A percentile compares a stretch with the other conserved stretches of the same genome.
Conservation (phyloP, 1,140 invertebrate genomes). For the Trichonephila inaurata region DNA sequence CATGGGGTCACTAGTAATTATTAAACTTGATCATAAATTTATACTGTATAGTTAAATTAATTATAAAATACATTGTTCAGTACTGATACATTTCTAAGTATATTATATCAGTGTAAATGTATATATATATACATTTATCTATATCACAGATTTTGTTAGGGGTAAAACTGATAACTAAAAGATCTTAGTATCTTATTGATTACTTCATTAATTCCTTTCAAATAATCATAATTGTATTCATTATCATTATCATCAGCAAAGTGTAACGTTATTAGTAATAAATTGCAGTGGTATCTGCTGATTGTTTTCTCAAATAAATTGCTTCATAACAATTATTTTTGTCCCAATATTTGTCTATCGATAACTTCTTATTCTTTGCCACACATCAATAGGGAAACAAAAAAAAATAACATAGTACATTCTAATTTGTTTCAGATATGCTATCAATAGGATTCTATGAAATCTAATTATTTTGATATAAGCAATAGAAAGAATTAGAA, state of each 20-base stretch:
- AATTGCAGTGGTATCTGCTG: background rate
- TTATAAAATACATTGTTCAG: too few species aligned
- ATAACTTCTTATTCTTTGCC: too few species aligned
- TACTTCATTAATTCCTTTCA: background rate
- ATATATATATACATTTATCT: too few species aligned
- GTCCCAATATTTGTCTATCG: background rate
- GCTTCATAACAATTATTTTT: background rate
- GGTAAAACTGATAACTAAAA: background rate
- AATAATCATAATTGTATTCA: background rate
- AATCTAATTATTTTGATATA: background rate
- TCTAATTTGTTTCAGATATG: background rate
- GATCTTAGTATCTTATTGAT: background rate
- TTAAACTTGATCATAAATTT: too few species aligned
- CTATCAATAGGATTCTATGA: background rate
- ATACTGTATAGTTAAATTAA: too few species aligned
- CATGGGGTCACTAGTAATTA: too few species aligned
- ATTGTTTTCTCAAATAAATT: background rate
- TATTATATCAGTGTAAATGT: too few species aligned
- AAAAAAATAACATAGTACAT: background rate
- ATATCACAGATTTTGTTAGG: background rate
- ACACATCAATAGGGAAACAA: too few species aligned
- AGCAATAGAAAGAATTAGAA: background rate
- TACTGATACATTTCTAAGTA: too few species aligned
- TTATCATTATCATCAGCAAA: background rate
- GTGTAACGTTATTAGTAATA: background rate